Evolutionary conservation across 2,888 invertebrate species (phyloP), one percentile per base, ranked within the genome.

Genomic region (Caenorhabditis uteleia): DNA sequence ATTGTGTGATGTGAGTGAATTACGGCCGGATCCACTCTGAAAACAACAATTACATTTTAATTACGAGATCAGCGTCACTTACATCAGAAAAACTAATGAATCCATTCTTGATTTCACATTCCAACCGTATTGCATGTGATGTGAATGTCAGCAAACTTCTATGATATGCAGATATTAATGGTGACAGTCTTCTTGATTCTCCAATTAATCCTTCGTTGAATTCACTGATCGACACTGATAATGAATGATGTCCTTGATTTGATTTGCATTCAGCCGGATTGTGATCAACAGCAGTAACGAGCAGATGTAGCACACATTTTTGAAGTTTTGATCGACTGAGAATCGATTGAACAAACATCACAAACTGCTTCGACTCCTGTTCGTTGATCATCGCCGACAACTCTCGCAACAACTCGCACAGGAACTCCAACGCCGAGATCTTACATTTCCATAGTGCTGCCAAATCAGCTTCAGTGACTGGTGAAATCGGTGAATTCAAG

Each of bases 301-400:
- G 85, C 81, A 91, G 90, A 83, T 91, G 91, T 45, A 92, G 86
- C 43, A 91, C 87, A 23, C 91, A 89, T 83, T 91, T 91, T 84
- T 92, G 92, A 44, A 92, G 87, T 84, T 91, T 91, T 79, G 78
- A 71, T 10, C 70, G 56, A 3, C 54, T 60, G 43, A 79, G 59
- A 51, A 78, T 75, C 2, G 74, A 64, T 47, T 78, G 77, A 7
- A 82, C 68, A 64, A 80, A 80, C 2, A 88, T 65, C 90, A 89
- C 82, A 90, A 92, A 75, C 88, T 79, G 76, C 21, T 67, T 59
- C 33, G 68, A 66, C 56, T 78, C 70, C 23, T 77, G 75, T 42
- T 79, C 77, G 39, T 58, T 64, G 45, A 82, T 68, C 66, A 79
- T 70, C 10, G 68, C 67, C 2, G 73, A 72, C 16, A 81, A 53